A percentile compares a stretch with the other conserved stretches of the same genome.
These are phyloP conservation scores for Microctonus aethiopoides DNA, from an alignment of 2,888 invertebrate genomes.

Conservation along the genomic window DNA sequence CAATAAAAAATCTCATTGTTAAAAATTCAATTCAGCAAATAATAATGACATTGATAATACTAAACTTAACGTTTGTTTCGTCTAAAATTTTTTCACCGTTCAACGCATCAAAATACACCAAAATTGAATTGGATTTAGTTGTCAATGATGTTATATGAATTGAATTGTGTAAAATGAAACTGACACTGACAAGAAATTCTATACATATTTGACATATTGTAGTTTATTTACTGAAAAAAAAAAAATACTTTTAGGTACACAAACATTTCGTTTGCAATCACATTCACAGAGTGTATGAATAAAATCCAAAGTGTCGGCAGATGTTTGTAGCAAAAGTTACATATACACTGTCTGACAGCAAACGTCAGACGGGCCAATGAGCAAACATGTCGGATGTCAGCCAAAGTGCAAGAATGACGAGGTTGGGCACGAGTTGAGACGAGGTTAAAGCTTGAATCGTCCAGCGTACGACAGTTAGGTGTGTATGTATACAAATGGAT, in stretches of 20 bases:
- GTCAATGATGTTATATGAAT: background rate
- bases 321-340: slow-evolving; percentile 6
- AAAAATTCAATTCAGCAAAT: too few relatives aligned
- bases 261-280: background rate
- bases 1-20: too few relatives aligned
- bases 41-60: too few relatives aligned
- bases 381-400: slow-evolving; percentile 41
- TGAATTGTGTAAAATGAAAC: background rate
- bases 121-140: background rate
- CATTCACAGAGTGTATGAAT: background rate
- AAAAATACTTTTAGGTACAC: background rate
- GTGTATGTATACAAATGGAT: background rate
- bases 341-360: background rate
- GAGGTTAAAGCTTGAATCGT: background rate
- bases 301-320: background rate
- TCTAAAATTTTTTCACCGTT: too few relatives aligned
- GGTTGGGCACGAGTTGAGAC: slow-evolving; percentile 23
- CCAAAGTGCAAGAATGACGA: slow-evolving; percentile 29
- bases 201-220: background rate
- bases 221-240: background rate
- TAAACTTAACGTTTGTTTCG: too few relatives aligned
- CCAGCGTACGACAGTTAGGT: background rate
- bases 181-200: background rate
- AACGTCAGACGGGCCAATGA: slow-evolving; percentile 12
- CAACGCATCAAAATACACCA: too few relatives aligned